Evolutionary conservation across 2,113 vertebrate genomes (phyloP), one percentile per base, ranked within the genome.

Genomic region (Condylura cristata): DNA sequence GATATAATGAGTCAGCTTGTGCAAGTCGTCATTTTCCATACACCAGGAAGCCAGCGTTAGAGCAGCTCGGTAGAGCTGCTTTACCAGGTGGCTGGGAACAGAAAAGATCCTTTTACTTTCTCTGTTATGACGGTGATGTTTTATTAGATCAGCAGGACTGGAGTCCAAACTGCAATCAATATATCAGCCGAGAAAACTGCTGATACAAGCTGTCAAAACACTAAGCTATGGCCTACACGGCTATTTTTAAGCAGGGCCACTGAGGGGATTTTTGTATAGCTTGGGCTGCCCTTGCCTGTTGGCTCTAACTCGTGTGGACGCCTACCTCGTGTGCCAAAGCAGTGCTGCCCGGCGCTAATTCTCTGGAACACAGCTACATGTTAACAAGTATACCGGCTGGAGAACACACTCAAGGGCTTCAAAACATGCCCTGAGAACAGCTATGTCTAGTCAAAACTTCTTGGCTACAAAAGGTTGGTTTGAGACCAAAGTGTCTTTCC

Each of bases 191-290:
- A 75, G 81, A 97, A 98, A 96, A 95, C 80, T 97, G 97, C 93
- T 97, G 93, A 97, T 97, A 89, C 84, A 92, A 97, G 97, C 95
- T 92, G 96, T 97, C 97, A 97, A 97, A 97, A 98, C 97, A 89
- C 93, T 90, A 97, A 98, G 96, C 71, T 92, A 95, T 44, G 78
- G 95, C 95, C 87, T n/a, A 66, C 94, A 83, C 48, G 24, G 61
- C 83, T 97, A 44, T 95, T 96, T 96, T 97, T 96, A 94, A 85
- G 76, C 89, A 84, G 82, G 86, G 41, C 84, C 71, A 20, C 87
- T 26, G 80, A 82, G 56, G 79, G 88, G 82, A 46, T 90, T 84
- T 90, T 85, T 80, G 48, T 82, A 65, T 92, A 96, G 58, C 51
- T 46, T 74, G 89, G 0, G 86, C 0, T 65, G 6, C 22, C 51